A percentile compares a stretch with the other conserved stretches of the same genome.
These are phyloP conservation scores for Caenorhabditis becei DNA, from an alignment of 2,888 invertebrate genomes.

Conservation along the genomic window DNA sequence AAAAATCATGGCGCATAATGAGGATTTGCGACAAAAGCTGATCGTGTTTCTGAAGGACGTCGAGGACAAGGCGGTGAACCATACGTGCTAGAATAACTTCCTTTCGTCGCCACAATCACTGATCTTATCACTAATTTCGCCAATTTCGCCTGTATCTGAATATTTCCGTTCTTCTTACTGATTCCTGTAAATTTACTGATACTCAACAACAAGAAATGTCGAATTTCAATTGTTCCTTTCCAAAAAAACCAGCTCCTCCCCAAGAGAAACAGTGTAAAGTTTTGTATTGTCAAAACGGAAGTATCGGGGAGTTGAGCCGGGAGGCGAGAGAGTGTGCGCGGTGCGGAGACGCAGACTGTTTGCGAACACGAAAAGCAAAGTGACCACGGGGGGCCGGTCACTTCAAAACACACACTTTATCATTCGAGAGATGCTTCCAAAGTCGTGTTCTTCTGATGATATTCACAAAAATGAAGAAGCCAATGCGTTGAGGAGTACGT, in stretches of 20 bases:
- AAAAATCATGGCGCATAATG: background rate
- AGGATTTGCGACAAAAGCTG: background rate
- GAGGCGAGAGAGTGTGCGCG: background rate
- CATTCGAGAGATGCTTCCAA: conserved; percentile 27
- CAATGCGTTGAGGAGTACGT: conserved; percentile 40
- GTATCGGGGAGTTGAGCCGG: conserved; percentile 12
- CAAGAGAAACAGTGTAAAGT: background rate
- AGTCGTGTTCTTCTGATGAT: conserved; percentile 24
- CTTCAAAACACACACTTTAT: background rate
- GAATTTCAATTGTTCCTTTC: too few species aligned
- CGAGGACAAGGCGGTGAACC: background rate
- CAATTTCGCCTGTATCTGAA: background rate
- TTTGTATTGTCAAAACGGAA: conserved; percentile 18
- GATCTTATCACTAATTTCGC: background rate
- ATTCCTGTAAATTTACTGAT: background rate
- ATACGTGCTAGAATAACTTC: too few species aligned
- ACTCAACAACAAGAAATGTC: background rate
- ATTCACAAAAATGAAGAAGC: conserved; percentile 25
- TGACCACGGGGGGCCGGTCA: conserved; percentile 21
- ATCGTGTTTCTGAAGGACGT: background rate
- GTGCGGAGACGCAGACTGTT: conserved; percentile 36
- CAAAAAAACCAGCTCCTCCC: too few species aligned
- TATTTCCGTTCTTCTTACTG: background rate
- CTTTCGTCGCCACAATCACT: too few species aligned
- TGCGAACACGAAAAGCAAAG: conserved; percentile 59